Conservation (phyloP, 1,140 invertebrate genomes). For the Lethrus apterus region DNA sequence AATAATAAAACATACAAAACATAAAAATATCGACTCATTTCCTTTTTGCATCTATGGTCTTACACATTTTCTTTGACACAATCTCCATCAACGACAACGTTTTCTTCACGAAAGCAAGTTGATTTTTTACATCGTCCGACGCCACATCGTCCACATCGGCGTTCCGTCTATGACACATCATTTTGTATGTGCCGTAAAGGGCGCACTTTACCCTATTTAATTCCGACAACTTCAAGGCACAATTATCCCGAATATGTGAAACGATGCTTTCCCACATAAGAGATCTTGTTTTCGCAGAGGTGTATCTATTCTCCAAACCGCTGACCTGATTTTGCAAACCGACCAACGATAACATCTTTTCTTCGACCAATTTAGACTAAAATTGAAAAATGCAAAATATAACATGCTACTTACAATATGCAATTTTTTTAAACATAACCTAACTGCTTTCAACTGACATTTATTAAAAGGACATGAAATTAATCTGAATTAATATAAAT, state of each 20-base stretch:
- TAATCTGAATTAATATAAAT: too few relatives aligned
- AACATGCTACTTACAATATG: too few relatives aligned
- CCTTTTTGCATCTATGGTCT: too few relatives aligned
- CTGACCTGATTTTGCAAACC: not conserved
- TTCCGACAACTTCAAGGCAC: not conserved
- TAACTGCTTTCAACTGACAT: too few relatives aligned
- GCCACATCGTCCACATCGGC: not conserved
- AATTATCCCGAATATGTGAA: not conserved
- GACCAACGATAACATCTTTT: not conserved
- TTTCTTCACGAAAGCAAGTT: not conserved
- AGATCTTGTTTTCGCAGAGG: not conserved
- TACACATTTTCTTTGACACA: too few relatives aligned
- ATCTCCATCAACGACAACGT: too few relatives aligned
- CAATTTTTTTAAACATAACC: too few relatives aligned
- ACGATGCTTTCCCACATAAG: not conserved
- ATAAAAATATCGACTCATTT: too few relatives aligned
- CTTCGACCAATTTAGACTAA: not conserved
- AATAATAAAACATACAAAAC: too few relatives aligned
- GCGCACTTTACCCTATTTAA: not conserved
- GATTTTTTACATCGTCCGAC: not conserved
- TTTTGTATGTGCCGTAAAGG: not conserved
- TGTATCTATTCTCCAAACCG: not conserved
- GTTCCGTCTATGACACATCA: not conserved
- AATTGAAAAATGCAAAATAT: not conserved
- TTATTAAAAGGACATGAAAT: too few relatives aligned